Conservation (phyloP, 2,113 vertebrate species). For the Colius striatus region DNA sequence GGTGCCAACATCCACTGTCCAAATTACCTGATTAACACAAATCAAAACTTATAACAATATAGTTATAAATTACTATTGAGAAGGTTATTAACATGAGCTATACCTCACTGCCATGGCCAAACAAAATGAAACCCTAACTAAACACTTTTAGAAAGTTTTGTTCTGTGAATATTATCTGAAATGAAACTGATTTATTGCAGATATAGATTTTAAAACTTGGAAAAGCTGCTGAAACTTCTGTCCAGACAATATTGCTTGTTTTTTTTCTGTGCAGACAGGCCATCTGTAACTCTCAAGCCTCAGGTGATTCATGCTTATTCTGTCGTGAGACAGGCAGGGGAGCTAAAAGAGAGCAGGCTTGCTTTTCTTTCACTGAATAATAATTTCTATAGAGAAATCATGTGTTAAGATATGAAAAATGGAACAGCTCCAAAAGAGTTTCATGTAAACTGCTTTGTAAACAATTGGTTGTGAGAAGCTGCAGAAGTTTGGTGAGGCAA, state of each 20-base stretch:
- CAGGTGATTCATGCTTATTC: neutral
- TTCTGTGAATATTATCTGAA: neutral
- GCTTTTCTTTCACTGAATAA: neutral
- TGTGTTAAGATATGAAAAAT: neutral
- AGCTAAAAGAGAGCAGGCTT: neutral
- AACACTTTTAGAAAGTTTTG: neutral
- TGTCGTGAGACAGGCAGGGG: neutral
- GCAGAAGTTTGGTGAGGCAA: neutral
- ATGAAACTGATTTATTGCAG: neutral
- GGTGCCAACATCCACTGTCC: neutral
- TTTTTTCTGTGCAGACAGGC: neutral
- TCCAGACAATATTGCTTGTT: neutral
- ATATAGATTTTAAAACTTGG: neutral
- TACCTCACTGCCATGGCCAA: neutral
- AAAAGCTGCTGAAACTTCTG: neutral
- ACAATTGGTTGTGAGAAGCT: neutral
- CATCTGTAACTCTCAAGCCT: neutral
- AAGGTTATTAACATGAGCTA: neutral
- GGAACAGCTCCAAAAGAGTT: neutral
- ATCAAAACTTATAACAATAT: neutral
- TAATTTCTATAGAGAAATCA: neutral
- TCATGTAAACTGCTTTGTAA: neutral
- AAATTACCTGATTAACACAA: neutral
- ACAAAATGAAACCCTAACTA: neutral
- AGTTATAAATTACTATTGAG: neutral